Conservation (phyloP, 2,113 vertebrate species). For the Cephalopterus ornatus region DNA sequence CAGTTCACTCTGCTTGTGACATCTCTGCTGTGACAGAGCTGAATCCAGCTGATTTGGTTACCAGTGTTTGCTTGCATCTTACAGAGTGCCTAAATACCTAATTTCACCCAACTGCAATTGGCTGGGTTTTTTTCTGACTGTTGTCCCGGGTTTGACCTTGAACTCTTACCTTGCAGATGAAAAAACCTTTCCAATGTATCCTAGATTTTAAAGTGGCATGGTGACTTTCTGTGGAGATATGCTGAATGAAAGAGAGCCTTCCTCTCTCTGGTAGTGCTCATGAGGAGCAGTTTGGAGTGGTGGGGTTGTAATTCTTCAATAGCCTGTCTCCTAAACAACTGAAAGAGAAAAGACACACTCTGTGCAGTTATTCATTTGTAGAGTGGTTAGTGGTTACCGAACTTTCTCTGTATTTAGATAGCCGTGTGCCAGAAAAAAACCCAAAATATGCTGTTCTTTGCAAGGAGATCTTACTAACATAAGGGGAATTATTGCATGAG, state of each 20-base stretch:
- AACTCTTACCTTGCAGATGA: background rate
- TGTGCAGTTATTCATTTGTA: background rate
- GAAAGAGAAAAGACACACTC: background rate
- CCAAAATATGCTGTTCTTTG: background rate
- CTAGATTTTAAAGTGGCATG: background rate
- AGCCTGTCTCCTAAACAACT: background rate
- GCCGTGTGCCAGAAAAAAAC: background rate
- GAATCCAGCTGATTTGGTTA: background rate
- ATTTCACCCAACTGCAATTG: background rate
- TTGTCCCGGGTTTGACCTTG: background rate
- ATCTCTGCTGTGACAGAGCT: background rate
- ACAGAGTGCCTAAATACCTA: background rate
- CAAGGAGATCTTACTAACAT: background rate
- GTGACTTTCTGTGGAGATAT: background rate
- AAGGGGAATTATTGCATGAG: background rate
- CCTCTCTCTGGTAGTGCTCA: background rate
- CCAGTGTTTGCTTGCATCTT: rapidly evolving
- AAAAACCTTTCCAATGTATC: background rate
- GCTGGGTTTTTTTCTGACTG: background rate
- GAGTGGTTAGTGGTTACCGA: background rate
- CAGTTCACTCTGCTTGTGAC: background rate
- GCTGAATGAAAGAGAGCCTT: background rate
- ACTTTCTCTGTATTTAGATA: background rate
- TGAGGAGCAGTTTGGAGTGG: background rate
- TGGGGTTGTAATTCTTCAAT: background rate